Evolutionary conservation across 2,888 invertebrate genomes (phyloP), one percentile per base, ranked within the genome.

Genomic region (Stenotaenia linearis): DNA sequence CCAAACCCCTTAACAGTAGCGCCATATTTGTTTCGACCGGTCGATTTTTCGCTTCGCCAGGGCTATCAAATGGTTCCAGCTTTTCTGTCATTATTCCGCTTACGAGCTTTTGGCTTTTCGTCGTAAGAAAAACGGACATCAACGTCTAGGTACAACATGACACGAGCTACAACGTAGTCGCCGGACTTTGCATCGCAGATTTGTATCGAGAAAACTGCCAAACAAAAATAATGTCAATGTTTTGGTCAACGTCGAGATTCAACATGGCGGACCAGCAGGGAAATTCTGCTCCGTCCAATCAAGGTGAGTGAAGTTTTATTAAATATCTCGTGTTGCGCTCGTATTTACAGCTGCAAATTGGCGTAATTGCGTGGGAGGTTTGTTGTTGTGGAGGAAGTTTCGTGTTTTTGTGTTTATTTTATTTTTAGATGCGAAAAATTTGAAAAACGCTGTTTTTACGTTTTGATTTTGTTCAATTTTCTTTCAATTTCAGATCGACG

Each of bases 211-310:
- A 3, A 78, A 78, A 30, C 69, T 25, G 69, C 25, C 21, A 78
- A 74, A n/a, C 21, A 9, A 35, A 28, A 75, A 75, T 32, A 28
- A 75, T 75, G 77, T 77, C 18, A 75, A 75, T 75, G 77, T 77
- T 77, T 77, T 77, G 77, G 76, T 76, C 76, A 5, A 5, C 74
- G 30, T 32, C 35, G 77, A 18, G 35, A 35, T 35, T 23, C 77
- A 77, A 77, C 40, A 77, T 77, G 77, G 77, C 77, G 77, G 77
- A 77, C 15, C 77, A 77, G 40, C 35, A 77, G 40, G 77, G 40
- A 30, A 77, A 77, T 37, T 18, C 37, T 35, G 18, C 77, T 4
- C 40, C 75, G 28, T 28, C 35, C 35, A 77, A 35, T 35, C 77
- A 77, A 77, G 77, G 77, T 77, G 77, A 37, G 77, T 32, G 28